phyloP scores from a whole-genome alignment of 37 sponge, comb jelly and placozoan genomes.

The Amphimedon queenslandica region DNA sequence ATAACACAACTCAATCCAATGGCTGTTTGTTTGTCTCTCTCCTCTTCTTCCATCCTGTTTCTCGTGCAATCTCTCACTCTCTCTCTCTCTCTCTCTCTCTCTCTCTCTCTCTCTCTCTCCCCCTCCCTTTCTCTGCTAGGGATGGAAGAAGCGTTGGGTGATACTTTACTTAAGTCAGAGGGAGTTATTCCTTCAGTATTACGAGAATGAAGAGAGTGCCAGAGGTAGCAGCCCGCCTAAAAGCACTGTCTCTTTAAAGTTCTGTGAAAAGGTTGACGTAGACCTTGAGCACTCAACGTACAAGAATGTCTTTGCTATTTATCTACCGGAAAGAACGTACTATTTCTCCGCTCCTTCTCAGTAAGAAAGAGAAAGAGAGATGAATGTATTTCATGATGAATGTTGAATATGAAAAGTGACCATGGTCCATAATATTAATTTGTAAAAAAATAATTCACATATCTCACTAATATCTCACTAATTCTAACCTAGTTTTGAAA shows the following conservation, averaged over 20 bases:
- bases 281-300: conserved; percentile 35
- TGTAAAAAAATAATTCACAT: too few species aligned
- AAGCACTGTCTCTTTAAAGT: conserved; percentile 28
- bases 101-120: conserved; percentile 36
- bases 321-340: conserved; percentile 59
- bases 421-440: too few species aligned
- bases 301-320: conserved; percentile 56
- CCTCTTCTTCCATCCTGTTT: conserved; percentile 14
- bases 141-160: conserved; percentile 46
- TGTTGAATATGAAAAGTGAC: too few species aligned
- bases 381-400: neutral
- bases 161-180: conserved; percentile 15
- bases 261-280: conserved; percentile 33
- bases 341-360: conserved; percentile 64
- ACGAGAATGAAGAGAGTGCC: conserved; percentile 32
- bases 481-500: conserved; percentile 37
- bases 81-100: conserved; percentile 33
- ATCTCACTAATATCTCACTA: too few species aligned
- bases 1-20: too few species aligned
- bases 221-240: conserved; percentile 25
- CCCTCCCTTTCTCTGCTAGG: conserved; percentile 19
- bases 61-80: conserved; percentile 8
- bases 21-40: too few species aligned
- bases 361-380: too few species aligned
- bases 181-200: conserved; percentile 44